A percentile compares a stretch with the other conserved stretches of the same genome.
Conservation (phyloP, 1,140 invertebrate genomes). For the Berghia stephanieae region DNA sequence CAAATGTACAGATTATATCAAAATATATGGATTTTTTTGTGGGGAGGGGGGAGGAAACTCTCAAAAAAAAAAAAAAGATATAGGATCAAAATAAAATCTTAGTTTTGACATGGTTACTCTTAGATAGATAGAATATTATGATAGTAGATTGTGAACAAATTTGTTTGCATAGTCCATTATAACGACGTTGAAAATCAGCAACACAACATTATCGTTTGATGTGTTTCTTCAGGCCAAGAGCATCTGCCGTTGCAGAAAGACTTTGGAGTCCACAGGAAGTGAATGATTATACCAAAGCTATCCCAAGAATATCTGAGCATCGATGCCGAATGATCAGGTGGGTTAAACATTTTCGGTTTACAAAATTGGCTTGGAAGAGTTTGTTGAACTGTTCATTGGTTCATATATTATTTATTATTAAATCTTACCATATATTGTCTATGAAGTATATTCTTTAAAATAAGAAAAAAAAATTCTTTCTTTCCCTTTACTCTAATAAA, state of each 20-base stretch:
- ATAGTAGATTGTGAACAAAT: no score
- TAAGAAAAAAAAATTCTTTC: neutral
- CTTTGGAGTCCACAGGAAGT: constrained; percentile 76
- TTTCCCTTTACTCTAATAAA: neutral
- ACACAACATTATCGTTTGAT: neutral
- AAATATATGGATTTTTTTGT: no score
- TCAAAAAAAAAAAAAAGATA: no score
- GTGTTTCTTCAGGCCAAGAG: constrained; percentile 69
- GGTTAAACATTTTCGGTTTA: constrained; percentile 45
- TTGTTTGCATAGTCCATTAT: no score
- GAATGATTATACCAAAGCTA: constrained; percentile 64
- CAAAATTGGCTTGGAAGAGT: neutral
- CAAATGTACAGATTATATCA: no score
- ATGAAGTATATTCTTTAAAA: neutral
- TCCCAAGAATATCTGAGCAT: constrained; percentile 80
- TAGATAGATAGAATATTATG: no score
- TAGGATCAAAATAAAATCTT: no score
- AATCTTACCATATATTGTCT: neutral
- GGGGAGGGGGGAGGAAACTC: no score
- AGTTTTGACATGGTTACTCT: no score
- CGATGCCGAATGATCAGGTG: constrained; percentile 83
- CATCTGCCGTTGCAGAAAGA: constrained; percentile 82
- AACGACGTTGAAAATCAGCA: no score
- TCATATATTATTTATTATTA: neutral
- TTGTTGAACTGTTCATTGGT: neutral